Evolutionary conservation across 2,888 invertebrate species (phyloP).

Genomic region (Leptogaster cylindrica): DNA sequence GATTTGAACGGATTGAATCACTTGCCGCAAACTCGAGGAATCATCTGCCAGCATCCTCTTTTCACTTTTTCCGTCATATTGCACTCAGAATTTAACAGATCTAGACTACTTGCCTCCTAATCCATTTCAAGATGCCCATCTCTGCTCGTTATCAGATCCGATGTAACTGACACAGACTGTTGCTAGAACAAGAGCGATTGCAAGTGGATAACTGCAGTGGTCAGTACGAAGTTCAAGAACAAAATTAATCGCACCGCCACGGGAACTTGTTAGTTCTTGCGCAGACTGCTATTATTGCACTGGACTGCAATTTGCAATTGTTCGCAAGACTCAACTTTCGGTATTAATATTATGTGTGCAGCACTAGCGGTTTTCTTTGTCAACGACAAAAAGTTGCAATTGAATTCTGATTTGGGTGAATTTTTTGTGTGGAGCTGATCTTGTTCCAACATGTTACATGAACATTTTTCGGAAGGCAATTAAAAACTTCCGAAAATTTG

Average conservation of each 20-base stretch:
- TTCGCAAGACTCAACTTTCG: no score
- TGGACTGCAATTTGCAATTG: no score
- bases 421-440: no score
- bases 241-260: not conserved
- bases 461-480: no score
- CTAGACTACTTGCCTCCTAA: constrained; percentile 12
- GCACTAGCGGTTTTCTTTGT: no score
- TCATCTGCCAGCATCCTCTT: not conserved
- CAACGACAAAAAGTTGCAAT: no score
- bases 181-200: no score
- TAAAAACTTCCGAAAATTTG: no score
- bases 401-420: no score
- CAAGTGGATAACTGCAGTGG: not conserved
- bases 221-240: not conserved
- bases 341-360: no score
- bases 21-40: not conserved
- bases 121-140: constrained; percentile 35
- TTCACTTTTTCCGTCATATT: not conserved
- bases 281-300: no score
- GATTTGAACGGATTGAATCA: not conserved
- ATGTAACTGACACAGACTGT: not conserved
- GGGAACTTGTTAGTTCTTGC: constrained; percentile 1
- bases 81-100: not conserved
- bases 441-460: no score
- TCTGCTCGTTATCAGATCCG: not conserved